Base-by-base conservation (phyloP, 2,113 vertebrate genomes). In the Mionectes macconnelli region DNA sequence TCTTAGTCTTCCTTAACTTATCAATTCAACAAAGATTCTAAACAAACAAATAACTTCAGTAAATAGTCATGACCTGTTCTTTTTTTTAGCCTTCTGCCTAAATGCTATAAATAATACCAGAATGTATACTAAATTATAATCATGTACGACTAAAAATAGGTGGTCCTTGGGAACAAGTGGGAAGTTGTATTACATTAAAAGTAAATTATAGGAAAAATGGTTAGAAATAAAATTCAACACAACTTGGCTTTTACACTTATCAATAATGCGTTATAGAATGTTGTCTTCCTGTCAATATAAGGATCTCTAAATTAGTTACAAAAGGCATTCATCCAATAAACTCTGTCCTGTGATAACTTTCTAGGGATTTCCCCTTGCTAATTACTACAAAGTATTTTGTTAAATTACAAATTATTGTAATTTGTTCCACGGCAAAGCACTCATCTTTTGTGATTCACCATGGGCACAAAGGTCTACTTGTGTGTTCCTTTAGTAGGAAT, bases 191-290 rank as follows among this genome's bases (percentile, higher is more conserved):
- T 89, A 55, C 30, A 68, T 87, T 69, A 62, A 94, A 91, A 53
- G 24, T 68, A 91, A 83, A 35, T 77, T 87, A 74, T 33, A 84
- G 25, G 45, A 30, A 84, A 94, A 94, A 63, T 35, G 7, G 4
- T 89, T 89, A 59, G 28, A 83, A 91, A 67, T 84, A 89, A 91
- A 94, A 90, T 90, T 90, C 42, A 72, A 55, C 42, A 78, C 9
- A 78, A 69, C 35, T 40, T 0, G 1, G 50, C 50, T 69, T 76
- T 84, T 67, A 53, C 28, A 69, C 44, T 62, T 74, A 92, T 94
- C 88, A 95, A 93, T 84, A 96, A 96, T 87, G 28, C 40, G 81
- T 87, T 40, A 45, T 35, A 69, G 91, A 84, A 90, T 70, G 42
- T 75, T 94, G 67, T 93, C 56, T 85, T 77, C 21, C 39, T 84